Evolutionary conservation across 1,140 invertebrate species (phyloP).

Genomic region (Saccostrea cuccullata): DNA sequence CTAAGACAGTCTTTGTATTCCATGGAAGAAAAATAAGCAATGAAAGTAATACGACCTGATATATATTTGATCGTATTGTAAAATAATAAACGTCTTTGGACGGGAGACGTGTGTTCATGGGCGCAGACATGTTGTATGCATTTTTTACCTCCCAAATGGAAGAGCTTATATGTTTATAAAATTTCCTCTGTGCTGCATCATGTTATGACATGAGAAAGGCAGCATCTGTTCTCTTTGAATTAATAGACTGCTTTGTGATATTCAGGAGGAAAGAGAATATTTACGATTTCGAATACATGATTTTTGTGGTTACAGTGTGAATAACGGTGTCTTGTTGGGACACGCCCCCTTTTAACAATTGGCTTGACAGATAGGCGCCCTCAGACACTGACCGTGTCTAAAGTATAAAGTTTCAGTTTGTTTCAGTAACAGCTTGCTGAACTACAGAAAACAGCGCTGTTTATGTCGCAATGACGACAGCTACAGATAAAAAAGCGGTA

Average conservation of each 20-base stretch:
- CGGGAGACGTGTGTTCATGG: slow-evolving; percentile 43
- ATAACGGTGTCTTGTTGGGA: neutral
- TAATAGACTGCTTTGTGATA: too few species aligned
- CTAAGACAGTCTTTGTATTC: slow-evolving; percentile 30
- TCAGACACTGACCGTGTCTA: too few species aligned
- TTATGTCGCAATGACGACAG: too few species aligned
- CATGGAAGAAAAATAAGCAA: slow-evolving; percentile 40
- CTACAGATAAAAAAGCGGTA: too few species aligned
- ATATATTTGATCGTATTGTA: slow-evolving; percentile 24
- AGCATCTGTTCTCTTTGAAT: neutral
- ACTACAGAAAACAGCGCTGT: too few species aligned
- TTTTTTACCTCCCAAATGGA: neutral
- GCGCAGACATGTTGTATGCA: slow-evolving; percentile 46
- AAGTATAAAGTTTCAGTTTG: too few species aligned
- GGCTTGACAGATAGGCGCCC: neutral
- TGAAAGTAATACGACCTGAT: neutral
- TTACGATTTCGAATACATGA: too few species aligned
- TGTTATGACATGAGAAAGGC: neutral
- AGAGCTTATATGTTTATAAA: neutral
- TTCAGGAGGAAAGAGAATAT: too few species aligned
- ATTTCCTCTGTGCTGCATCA: neutral
- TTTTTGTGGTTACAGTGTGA: too few species aligned
- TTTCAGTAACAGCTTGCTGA: too few species aligned
- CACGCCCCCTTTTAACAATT: neutral
- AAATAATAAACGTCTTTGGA: slow-evolving; percentile 45